Base-by-base conservation (phyloP, 2,888 invertebrate genomes). In the Norana najaformis region DNA sequence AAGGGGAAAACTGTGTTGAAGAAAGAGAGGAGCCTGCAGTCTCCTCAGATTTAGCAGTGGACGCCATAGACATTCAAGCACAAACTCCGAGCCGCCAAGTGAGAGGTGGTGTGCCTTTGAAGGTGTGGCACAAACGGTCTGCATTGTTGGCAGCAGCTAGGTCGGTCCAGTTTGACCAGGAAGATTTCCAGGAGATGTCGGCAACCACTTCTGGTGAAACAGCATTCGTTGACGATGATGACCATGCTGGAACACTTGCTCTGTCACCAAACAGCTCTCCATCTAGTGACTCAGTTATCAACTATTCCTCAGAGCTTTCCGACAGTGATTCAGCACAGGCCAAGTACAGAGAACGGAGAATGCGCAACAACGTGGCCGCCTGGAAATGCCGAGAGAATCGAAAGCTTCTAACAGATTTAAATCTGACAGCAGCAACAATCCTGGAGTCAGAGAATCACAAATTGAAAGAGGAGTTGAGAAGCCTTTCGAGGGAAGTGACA, bases 101-200 rank as follows among this genome's bases (percentile, higher is more conserved):
- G 37, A 30, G 90, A 35, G 88, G 88, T 18, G 91, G 91, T 20
- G 89, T 91, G 88, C 91, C 91, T n/a, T 36, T 89, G 69, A 91
- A 91, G 83, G 89, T 91, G n/a, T 90, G 91, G 90, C 91, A 91
- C 90, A 91, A 91, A 69, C 39, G 88, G 37, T 88, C 88, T 20
- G 34, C 39, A 18, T 34, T 35, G 85, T 36, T 36, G 20, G 85
- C 85, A 18, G 85, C 85, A 35, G 85, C 85, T 14, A 37, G 36
- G 20, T 35, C 85, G 18, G 85, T 37, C 36, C 35, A 35, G 35
- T 85, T 37, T 36, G 85, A 85, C 36, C 85, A 85, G 85, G 36
- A 85, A 23, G 85, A 35, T 85, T 85, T 85, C 85, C 85, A 14
- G 53, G 53, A 53, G 37, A 85, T 37, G 37, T 36, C 85, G 23